These are phyloP conservation scores for Carpatolechia fugitivella DNA, from an alignment of 2,888 invertebrate genomes.

Conservation along the genomic window DNA sequence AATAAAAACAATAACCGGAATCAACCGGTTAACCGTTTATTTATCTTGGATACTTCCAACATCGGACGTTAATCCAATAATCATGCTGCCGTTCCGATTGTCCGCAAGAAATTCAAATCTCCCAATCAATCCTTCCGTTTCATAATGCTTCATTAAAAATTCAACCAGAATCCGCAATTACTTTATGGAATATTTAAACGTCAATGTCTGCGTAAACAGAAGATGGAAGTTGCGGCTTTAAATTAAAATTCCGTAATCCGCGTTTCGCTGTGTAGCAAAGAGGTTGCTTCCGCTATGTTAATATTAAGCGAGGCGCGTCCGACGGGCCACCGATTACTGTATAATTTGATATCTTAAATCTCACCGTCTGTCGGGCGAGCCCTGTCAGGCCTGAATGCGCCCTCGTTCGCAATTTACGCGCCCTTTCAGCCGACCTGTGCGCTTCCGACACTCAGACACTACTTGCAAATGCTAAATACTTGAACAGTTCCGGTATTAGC, in stretches of 20 bases:
- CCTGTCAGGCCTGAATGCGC: constrained; percentile 63
- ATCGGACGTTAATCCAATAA: constrained; percentile 66
- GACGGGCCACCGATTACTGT: constrained; percentile 63
- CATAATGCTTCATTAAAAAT: constrained; percentile 73
- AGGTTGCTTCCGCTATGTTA: constrained; percentile 66
- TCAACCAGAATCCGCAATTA: constrained; percentile 68
- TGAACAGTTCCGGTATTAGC: constrained; percentile 31
- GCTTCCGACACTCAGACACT: constrained; percentile 37
- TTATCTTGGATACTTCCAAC: constrained; percentile 29
- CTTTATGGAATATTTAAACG: constrained; percentile 72
- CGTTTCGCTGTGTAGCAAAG: constrained; percentile 57
- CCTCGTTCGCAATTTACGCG: constrained; percentile 66
- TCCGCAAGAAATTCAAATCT: constrained; percentile 70
- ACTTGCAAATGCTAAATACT: constrained; percentile 42
- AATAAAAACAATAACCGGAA: not conserved
- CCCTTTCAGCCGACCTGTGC: constrained; percentile 55
- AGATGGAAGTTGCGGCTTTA: constrained; percentile 59
- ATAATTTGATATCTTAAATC: constrained; percentile 74
- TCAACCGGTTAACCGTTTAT: not conserved
- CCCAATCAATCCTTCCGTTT: constrained; percentile 68
- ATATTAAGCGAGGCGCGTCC: constrained; percentile 57
- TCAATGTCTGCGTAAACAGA: constrained; percentile 64
- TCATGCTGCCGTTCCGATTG: constrained; percentile 53
- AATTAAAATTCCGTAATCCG: constrained; percentile 68
- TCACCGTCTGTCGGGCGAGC: constrained; percentile 51